Conservation (phyloP, 2,797 vertebrate genomes). For the Falco berigora region DNA sequence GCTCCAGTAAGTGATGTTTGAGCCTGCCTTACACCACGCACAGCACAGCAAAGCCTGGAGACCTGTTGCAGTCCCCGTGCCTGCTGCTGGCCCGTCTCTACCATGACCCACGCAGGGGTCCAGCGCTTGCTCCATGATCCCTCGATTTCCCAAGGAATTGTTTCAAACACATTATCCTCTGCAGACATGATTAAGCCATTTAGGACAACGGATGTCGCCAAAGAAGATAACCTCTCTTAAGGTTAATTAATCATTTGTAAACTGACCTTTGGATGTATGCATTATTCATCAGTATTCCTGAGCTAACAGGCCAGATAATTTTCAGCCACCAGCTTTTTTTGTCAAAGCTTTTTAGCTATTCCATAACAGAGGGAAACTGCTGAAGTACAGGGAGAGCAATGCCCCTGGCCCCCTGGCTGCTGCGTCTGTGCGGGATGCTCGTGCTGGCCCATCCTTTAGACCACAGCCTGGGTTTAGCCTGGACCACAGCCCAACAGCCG, state of each 20-base stretch:
- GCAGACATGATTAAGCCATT: background rate
- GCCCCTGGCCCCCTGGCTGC: background rate
- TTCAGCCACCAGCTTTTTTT: background rate
- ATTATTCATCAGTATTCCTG: conserved; percentile 14
- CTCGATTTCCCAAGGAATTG: background rate
- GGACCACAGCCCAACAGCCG: background rate
- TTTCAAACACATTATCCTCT: background rate
- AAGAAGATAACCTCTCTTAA: background rate
- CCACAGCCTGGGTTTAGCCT: background rate
- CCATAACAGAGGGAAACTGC: background rate
- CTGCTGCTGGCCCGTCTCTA: accelerated
- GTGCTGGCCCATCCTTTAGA: background rate
- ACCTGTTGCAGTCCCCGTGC: accelerated
- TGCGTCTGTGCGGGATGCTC: accelerated
- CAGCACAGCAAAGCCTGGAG: background rate
- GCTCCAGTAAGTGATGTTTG: background rate
- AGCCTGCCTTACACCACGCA: background rate
- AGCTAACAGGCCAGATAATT: background rate
- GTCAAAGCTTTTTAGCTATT: background rate
- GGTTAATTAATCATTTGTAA: conserved; percentile 58
- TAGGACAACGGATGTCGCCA: background rate
- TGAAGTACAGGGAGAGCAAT: background rate
- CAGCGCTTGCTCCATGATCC: accelerated
- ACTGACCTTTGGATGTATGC: conserved; percentile 1
- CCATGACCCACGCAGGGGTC: accelerated